Percentiles rank a stretch among this genome's conserved stretches.
Conservation (phyloP, 1,140 invertebrate species). For the Scaptomyza montana region DNA sequence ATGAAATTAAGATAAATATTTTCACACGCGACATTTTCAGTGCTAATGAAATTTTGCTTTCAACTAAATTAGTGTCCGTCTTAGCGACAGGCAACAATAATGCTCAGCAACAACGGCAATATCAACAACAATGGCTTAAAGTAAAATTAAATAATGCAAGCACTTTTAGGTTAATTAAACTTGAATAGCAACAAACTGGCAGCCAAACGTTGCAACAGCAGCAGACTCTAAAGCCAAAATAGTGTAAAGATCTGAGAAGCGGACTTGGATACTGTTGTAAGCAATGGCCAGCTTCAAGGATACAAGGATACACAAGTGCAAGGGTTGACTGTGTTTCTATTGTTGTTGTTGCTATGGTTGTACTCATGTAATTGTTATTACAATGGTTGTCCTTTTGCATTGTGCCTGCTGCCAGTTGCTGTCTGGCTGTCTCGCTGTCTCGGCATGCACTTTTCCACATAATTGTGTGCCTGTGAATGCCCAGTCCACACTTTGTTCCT, state of each 20-base stretch:
- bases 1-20: conserved; percentile 74
- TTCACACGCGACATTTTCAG: conserved; percentile 76
- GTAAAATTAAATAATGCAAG: conserved; percentile 81
- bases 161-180: conserved; percentile 81
- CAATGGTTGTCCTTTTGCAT: conserved; percentile 73
- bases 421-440: conserved; percentile 57
- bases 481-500: conserved; percentile 26
- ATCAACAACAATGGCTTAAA: conserved; percentile 56
- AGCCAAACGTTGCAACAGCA: conserved; percentile 53
- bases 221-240: conserved; percentile 63
- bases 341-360: conserved; percentile 17
- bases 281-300: conserved; percentile 17
- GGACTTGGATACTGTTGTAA: neutral
- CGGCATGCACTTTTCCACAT: conserved; percentile 71
- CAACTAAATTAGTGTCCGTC: conserved; percentile 73
- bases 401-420: conserved; percentile 36
- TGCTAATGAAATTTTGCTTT: conserved; percentile 80
- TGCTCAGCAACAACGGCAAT: conserved; percentile 3
- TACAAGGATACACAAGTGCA: conserved; percentile 36
- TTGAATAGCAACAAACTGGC: conserved; percentile 73
- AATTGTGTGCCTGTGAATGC: conserved; percentile 71
- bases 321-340: conserved; percentile 17
- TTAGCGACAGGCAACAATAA: conserved; percentile 6
- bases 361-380: conserved; percentile 73
- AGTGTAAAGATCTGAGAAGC: conserved; percentile 28